Conservation (phyloP, 2,797 vertebrate genomes). For the Xiphorhynchus erythropygius region DNA sequence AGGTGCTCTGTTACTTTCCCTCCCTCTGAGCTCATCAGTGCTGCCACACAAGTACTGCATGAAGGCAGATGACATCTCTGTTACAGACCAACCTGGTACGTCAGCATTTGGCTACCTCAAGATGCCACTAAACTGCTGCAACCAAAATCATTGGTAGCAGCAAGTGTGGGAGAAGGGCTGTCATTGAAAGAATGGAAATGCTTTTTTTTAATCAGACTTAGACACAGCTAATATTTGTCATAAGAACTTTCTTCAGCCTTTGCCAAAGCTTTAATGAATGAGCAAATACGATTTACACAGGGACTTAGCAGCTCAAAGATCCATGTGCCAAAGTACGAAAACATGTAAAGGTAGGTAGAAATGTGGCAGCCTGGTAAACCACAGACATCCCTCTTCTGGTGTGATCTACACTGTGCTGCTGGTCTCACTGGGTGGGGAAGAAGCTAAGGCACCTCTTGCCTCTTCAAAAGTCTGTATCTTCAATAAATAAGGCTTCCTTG, state of each 20-base stretch:
- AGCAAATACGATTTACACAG: background rate
- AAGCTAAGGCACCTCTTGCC: background rate
- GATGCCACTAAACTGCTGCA: background rate
- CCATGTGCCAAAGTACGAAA: background rate
- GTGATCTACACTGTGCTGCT: background rate
- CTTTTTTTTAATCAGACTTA: background rate
- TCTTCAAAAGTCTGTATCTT: background rate
- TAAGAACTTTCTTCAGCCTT: background rate
- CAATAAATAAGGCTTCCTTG: background rate
- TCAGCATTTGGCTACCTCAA: rapidly evolving
- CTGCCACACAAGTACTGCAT: background rate
- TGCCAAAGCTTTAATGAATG: background rate
- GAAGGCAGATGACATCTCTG: background rate
- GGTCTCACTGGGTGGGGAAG: background rate
- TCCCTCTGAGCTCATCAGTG: background rate
- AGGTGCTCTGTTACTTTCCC: background rate
- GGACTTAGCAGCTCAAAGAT: background rate
- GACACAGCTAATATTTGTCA: background rate
- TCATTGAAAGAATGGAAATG: background rate
- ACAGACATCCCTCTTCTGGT: background rate
- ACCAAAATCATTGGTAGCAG: background rate
- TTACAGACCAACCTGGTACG: background rate
- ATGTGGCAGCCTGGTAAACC: background rate
- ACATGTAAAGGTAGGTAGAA: background rate
- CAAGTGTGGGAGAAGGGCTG: background rate